These are phyloP conservation scores for Fregetta grallaria DNA, from an alignment of 2,113 vertebrate genomes.

Conservation along the genomic window DNA sequence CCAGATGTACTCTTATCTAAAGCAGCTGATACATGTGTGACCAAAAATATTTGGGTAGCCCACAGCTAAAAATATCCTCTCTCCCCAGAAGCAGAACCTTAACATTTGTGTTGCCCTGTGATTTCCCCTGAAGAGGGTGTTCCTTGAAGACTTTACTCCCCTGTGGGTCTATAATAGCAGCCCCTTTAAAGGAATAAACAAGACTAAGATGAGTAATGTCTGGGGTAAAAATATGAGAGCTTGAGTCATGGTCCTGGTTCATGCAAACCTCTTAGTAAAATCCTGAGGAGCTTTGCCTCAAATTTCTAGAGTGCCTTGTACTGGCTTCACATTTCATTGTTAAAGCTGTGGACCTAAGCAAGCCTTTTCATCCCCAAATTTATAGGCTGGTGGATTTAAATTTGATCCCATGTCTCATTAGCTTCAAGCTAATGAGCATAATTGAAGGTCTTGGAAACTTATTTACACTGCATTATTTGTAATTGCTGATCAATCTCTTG, in stretches of 20 bases:
- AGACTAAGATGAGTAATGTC: neutral
- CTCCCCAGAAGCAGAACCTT: neutral
- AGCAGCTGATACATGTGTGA: neutral
- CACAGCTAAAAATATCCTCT: neutral
- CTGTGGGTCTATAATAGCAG: neutral
- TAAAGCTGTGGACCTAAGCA: neutral
- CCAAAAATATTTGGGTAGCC: neutral
- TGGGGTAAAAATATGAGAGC: neutral
- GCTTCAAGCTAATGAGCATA: constrained; percentile 17
- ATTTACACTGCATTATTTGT: constrained; percentile 23
- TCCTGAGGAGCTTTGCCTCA: neutral
- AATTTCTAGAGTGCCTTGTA: neutral
- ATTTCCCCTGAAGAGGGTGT: neutral
- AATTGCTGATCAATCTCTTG: constrained; percentile 19
- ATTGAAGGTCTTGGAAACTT: constrained; percentile 31
- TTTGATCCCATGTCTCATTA: constrained; percentile 30
- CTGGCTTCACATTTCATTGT: neutral
- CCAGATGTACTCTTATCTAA: neutral
- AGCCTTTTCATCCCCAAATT: neutral
- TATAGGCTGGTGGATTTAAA: neutral
- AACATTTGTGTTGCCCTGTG: neutral
- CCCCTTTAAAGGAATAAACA: neutral
- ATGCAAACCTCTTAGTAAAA: neutral
- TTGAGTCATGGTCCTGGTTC: neutral
- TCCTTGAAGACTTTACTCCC: neutral